phyloP scores from a whole-genome alignment of 2,797 vertebrate species.

The Varecia variegata region DNA sequence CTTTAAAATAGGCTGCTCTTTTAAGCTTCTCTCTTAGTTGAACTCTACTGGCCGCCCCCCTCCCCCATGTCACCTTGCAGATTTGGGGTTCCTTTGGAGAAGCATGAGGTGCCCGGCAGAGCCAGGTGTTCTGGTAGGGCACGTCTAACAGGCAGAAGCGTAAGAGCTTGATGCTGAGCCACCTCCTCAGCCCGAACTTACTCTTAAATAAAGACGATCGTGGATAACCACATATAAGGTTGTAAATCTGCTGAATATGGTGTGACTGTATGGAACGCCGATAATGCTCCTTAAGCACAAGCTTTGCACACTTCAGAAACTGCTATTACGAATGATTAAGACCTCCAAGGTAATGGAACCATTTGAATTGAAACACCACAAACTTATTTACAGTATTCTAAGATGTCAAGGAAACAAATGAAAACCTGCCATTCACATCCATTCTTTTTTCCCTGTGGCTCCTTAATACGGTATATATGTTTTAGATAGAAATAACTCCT shows the following conservation, averaged over 20 bases:
- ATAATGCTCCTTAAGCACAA: slow-evolving; percentile 67
- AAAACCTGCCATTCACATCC: neutral
- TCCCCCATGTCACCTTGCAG: neutral
- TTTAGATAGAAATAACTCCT: neutral
- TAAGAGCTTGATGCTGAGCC: slow-evolving; percentile 69
- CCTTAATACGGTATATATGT: neutral
- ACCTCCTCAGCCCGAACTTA: slow-evolving; percentile 55
- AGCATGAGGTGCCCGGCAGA: neutral
- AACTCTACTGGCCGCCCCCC: neutral
- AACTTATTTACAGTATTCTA: slow-evolving; percentile 8
- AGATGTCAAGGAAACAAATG: slow-evolving; percentile 8
- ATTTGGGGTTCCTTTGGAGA: neutral
- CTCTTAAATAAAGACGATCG: slow-evolving; percentile 77
- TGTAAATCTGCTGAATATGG: slow-evolving; percentile 76
- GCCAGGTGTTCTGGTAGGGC: neutral
- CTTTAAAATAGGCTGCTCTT: neutral
- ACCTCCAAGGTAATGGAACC: slow-evolving; percentile 48
- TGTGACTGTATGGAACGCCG: slow-evolving; percentile 54
- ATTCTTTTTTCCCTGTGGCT: neutral
- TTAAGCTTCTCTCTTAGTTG: neutral
- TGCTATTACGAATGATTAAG: slow-evolving; percentile 58
- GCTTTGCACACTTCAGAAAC: neutral
- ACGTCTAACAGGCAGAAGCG: neutral
- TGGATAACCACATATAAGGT: slow-evolving; percentile 63
- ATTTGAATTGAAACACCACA: slow-evolving; percentile 56